phyloP scores from a whole-genome alignment of 2,113 vertebrate species.

The Vulpes ferrilata region DNA sequence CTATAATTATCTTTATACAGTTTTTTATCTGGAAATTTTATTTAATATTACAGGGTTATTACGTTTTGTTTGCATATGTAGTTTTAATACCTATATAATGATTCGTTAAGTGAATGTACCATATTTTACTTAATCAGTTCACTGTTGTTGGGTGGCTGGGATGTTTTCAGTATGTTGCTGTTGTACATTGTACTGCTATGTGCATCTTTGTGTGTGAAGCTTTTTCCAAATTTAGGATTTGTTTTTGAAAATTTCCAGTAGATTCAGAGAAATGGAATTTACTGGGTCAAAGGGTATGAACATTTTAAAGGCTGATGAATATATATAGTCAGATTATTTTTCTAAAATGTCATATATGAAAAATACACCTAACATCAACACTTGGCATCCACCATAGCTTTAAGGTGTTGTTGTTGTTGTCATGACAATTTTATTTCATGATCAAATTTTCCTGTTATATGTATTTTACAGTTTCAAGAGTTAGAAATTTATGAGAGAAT shows the following conservation, averaged over 20 bases:
- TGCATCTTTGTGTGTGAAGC: not conserved
- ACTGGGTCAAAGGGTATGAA: not conserved
- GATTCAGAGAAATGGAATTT: conserved; percentile 12
- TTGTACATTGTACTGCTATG: not conserved
- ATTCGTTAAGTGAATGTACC: not conserved
- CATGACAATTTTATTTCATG: not conserved
- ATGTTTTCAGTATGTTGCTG: accelerated
- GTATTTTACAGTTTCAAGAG: not conserved
- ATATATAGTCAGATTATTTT: not conserved
- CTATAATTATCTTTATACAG: not conserved
- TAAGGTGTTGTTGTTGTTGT: not conserved
- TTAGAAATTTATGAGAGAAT: not conserved
- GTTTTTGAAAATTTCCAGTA: not conserved
- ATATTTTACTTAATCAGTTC: not conserved
- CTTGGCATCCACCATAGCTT: not conserved
- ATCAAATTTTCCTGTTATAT: not conserved
- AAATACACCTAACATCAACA: not conserved
- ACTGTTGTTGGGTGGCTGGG: not conserved
- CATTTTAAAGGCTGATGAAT: not conserved
- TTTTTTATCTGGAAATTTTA: conserved; percentile 4
- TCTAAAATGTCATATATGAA: not conserved
- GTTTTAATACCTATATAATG: not conserved
- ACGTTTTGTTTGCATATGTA: not conserved
- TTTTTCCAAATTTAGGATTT: not conserved
- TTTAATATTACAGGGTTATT: not conserved